Evolutionary conservation across 1,140 invertebrate species (phyloP).

Genomic region (Drosophila sturtevanti): DNA sequence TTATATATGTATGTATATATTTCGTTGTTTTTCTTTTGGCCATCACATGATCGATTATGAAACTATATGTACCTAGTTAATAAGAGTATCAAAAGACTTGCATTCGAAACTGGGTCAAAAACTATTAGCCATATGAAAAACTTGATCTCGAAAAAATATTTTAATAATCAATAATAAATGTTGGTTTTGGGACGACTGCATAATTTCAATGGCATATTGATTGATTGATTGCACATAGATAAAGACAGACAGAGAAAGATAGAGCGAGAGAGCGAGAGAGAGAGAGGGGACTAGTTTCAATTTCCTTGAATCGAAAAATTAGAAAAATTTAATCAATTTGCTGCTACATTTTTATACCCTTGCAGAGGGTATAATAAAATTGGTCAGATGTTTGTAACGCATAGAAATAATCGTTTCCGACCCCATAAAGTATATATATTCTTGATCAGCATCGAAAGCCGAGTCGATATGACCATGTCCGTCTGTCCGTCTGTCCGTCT

Average conservation of each 20-base stretch:
- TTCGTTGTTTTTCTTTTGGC: too few species aligned
- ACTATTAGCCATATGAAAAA: constrained; percentile 57
- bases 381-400: too few species aligned
- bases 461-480: too few species aligned
- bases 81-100: neutral
- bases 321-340: too few species aligned
- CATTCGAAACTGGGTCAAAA: constrained; percentile 65
- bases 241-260: constrained; percentile 17
- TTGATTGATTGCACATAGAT: constrained; percentile 42
- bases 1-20: too few species aligned
- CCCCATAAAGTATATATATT: too few species aligned
- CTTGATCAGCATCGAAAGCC: too few species aligned
- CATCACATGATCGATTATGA: too few species aligned
- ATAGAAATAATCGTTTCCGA: too few species aligned
- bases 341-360: too few species aligned
- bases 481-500: too few species aligned
- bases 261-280: constrained; percentile 16
- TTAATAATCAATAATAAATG: constrained; percentile 52
- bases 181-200: constrained; percentile 32
- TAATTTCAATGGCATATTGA: constrained; percentile 64
- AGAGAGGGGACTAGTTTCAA: neutral
- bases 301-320: neutral
- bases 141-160: constrained; percentile 49
- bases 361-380: too few species aligned
- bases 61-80: neutral